Percentiles rank a stretch among this genome's conserved stretches.
Conservation (phyloP, 1,140 invertebrate genomes). For the Drosophila dunni region DNA sequence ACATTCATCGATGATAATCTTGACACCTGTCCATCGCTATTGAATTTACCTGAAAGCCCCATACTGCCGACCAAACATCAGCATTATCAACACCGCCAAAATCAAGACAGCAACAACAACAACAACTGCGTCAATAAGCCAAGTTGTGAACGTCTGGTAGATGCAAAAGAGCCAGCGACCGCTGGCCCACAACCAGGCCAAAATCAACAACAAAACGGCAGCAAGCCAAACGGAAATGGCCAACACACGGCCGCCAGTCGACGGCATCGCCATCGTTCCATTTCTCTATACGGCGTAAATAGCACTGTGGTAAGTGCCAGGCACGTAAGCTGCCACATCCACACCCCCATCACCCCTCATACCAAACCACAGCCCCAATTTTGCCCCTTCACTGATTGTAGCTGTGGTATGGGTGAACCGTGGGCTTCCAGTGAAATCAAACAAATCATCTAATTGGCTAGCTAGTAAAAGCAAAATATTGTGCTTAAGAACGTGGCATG, state of each 20-base stretch:
- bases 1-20: slow-evolving; percentile 81
- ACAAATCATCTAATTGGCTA: slow-evolving; percentile 76
- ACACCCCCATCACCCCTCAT: neutral
- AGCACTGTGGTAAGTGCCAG: slow-evolving; percentile 76
- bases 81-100: slow-evolving; percentile 48
- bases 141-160: slow-evolving; percentile 41
- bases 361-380: neutral
- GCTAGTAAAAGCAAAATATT: slow-evolving; percentile 47
- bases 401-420: neutral
- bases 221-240: slow-evolving; percentile 68
- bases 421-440: slow-evolving; percentile 67
- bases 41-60: slow-evolving; percentile 78
- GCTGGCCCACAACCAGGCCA: slow-evolving; percentile 13
- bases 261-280: slow-evolving; percentile 69
- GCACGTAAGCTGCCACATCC: slow-evolving; percentile 1
- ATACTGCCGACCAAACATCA: slow-evolving; percentile 68
- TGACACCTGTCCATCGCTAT: slow-evolving; percentile 74
- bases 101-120: slow-evolving; percentile 62
- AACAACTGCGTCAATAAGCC: slow-evolving; percentile 51
- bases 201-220: slow-evolving; percentile 39
- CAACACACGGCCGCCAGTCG: slow-evolving; percentile 49
- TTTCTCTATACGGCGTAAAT: slow-evolving; percentile 77
- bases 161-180: slow-evolving; percentile 27
- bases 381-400: slow-evolving; percentile 7
- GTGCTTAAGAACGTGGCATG: slow-evolving; percentile 28